Percentiles rank a stretch among this genome's conserved stretches.
Evolutionary conservation across 1,140 invertebrate species (phyloP).

Genomic region (Galleria mellonella): DNA sequence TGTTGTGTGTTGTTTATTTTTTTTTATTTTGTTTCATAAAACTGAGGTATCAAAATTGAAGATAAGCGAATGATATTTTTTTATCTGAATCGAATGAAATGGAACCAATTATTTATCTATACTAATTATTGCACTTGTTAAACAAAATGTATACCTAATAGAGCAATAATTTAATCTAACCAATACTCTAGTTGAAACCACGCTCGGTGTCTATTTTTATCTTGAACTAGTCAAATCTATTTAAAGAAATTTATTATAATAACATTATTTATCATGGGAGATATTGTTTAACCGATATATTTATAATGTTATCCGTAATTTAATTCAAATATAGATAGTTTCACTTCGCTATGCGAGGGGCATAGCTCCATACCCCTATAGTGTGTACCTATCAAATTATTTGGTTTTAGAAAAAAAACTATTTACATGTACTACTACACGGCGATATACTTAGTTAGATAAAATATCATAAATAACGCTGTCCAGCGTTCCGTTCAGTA

Average conservation of each 20-base stretch:
- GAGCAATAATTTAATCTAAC: constrained; percentile 53
- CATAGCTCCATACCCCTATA: background rate
- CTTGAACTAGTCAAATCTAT: constrained; percentile 45
- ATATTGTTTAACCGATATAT: constrained; percentile 9
- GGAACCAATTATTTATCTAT: constrained; percentile 43
- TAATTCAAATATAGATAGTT: constrained; percentile 4
- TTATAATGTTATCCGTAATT: background rate
- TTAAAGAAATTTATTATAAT: constrained; percentile 32
- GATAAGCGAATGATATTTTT: constrained; percentile 28
- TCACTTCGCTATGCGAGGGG: background rate
- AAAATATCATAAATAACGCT: no score
- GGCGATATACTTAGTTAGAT: no score
- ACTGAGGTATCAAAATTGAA: constrained; percentile 8
- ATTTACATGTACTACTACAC: background rate
- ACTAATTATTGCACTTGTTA: constrained; percentile 44
- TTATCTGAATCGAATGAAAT: constrained; percentile 33
- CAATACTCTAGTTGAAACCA: constrained; percentile 45
- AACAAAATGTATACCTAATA: constrained; percentile 52
- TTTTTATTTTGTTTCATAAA: background rate
- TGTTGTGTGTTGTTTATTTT: constrained; percentile 5
- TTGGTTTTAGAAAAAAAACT: background rate
- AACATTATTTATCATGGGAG: constrained; percentile 14
- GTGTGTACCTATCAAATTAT: background rate
- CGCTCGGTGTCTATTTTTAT: constrained; percentile 62
- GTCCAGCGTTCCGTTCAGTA: no score